Conservation (phyloP, 1,140 invertebrate genomes). For the Atopsyche davidsoni region DNA sequence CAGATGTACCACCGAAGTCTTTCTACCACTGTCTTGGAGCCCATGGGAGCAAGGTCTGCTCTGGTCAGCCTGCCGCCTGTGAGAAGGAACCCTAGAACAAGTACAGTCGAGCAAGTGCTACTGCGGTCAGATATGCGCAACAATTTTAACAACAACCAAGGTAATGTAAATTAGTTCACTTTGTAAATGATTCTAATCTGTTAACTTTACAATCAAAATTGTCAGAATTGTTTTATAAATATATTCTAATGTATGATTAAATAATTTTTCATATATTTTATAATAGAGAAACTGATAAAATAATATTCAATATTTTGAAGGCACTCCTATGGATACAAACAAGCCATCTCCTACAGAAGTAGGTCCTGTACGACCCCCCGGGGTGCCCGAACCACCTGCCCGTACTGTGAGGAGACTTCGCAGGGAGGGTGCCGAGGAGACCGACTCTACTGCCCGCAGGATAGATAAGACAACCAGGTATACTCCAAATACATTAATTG, state of each 20-base stretch:
- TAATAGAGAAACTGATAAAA: no score
- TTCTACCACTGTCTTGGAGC: conserved; percentile 41
- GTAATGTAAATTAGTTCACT: no score
- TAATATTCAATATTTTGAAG: conserved; percentile 1
- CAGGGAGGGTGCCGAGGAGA: conserved; percentile 27
- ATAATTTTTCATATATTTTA: no score
- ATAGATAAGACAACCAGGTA: conserved; percentile 23
- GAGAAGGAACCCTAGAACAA: conserved; percentile 39
- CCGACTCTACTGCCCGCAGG: conserved; percentile 17
- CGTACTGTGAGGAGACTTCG: conserved; percentile 23
- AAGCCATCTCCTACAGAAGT: conserved; percentile 3
- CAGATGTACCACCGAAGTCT: conserved; percentile 44
- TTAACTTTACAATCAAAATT: neutral
- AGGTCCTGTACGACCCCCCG: neutral
- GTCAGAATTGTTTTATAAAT: neutral
- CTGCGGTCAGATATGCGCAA: conserved; percentile 11
- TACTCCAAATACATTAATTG: no score
- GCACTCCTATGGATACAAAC: neutral
- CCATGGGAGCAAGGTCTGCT: conserved; percentile 26
- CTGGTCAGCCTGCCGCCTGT: conserved; percentile 45
- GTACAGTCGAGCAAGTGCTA: conserved; percentile 32
- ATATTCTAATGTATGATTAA: no score
- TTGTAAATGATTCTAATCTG: no score
- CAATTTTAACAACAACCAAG: conserved; percentile 17
- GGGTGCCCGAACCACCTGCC: conserved; percentile 25